phyloP scores from a whole-genome alignment of 2,113 vertebrate genomes.

The Sinocyclocheilus anshuiensis region DNA sequence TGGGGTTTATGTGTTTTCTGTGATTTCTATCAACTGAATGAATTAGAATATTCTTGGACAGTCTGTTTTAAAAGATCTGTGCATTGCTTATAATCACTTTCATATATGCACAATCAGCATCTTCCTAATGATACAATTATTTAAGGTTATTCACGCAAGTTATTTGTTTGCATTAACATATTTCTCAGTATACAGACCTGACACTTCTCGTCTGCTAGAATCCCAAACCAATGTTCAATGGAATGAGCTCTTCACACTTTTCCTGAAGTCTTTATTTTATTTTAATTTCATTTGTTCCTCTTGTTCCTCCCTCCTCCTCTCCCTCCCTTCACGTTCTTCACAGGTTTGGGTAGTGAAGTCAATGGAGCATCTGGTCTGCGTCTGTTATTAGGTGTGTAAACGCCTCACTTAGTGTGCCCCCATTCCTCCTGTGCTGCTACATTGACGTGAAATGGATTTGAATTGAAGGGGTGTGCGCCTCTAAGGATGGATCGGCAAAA shows the following conservation, averaged over 20 bases:
- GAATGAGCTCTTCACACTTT: constrained; percentile 65
- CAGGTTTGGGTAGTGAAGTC: constrained; percentile 99
- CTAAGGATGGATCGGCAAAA: constrained; percentile 21
- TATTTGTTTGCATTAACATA: constrained; percentile 30
- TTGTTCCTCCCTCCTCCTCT: constrained; percentile 66
- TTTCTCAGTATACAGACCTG: neutral
- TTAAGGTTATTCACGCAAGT: neutral
- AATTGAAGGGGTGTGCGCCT: neutral
- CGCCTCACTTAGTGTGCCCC: constrained; percentile 75
- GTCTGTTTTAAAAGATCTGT: neutral
- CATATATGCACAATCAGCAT: neutral
- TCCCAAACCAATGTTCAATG: constrained; percentile 36
- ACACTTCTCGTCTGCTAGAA: constrained; percentile 21
- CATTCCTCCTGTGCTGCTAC: constrained; percentile 56
- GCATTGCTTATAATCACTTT: constrained; percentile 5
- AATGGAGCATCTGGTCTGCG: constrained; percentile 98
- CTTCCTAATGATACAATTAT: neutral
- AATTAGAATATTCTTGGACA: neutral
- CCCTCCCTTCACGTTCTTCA: constrained; percentile 90
- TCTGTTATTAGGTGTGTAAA: constrained; percentile 99
- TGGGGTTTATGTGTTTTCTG: neutral
- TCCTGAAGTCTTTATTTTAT: constrained; percentile 69
- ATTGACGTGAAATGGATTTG: constrained; percentile 4
- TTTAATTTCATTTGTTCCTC: constrained; percentile 69
- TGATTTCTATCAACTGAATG: neutral